A percentile compares a stretch with the other conserved stretches of the same genome.
These are phyloP conservation scores for Raja brachyura DNA, from an alignment of 2,113 vertebrate species.

Conservation along the genomic window DNA sequence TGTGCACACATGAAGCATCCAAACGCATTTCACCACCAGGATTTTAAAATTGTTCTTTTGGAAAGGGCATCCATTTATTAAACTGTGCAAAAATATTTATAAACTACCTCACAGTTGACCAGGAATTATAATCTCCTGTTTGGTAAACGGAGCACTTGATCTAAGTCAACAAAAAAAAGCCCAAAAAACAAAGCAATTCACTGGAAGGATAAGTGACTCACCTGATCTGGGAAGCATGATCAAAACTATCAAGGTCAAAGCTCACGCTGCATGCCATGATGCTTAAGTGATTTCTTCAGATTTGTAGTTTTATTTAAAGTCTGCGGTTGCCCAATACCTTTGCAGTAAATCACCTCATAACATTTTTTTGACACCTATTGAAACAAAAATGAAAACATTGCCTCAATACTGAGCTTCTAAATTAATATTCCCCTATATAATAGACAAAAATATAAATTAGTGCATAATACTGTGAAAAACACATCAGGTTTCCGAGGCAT, in stretches of 20 bases:
- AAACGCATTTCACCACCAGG: too few species aligned
- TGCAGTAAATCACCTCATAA: not conserved
- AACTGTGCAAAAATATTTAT: too few species aligned
- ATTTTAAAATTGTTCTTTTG: too few species aligned
- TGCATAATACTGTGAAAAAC: too few species aligned
- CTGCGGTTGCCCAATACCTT: not conserved
- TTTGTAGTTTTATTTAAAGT: not conserved
- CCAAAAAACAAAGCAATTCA: not conserved
- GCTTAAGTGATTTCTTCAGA: not conserved
- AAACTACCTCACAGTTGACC: not conserved
- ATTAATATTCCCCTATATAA: not conserved
- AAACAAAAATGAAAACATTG: not conserved
- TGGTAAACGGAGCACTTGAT: not conserved
- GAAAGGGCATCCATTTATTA: too few species aligned
- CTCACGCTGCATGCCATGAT: conserved; percentile 49
- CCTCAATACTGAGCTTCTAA: not conserved
- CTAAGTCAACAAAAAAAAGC: not conserved
- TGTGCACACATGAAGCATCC: too few species aligned
- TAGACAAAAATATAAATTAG: not conserved
- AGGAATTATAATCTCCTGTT: not conserved
- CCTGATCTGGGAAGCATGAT: conserved; percentile 51
- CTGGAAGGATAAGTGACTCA: conserved; percentile 46
- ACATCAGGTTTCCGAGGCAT: not conserved
- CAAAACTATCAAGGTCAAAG: conserved; percentile 45
- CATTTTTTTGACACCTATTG: not conserved